Evolutionary conservation across 2,888 invertebrate species (phyloP).

Genomic region (Drosophila mercatorum): DNA sequence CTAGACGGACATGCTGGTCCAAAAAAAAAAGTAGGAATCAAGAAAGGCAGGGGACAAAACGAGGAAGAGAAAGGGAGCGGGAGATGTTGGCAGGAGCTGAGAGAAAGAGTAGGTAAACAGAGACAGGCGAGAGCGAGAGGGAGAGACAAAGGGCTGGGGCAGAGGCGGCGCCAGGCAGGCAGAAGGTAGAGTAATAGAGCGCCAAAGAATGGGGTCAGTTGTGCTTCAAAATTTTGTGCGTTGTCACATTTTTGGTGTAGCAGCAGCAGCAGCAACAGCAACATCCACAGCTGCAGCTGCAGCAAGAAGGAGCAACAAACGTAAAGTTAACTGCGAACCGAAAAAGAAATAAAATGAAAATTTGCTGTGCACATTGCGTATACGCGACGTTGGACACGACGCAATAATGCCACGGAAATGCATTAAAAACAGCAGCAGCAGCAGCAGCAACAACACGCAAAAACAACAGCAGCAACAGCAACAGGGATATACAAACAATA

Average conservation of each 20-base stretch:
- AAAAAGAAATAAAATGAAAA: conserved; percentile 41
- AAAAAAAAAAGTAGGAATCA: conserved; percentile 5
- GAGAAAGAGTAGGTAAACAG: background rate
- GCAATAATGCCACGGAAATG: conserved; percentile 69
- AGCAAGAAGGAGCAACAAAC: conserved; percentile 12
- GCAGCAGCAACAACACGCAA: conserved; percentile 17
- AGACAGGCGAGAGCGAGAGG: no score
- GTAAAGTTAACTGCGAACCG: conserved; percentile 17
- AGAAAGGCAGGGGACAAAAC: background rate
- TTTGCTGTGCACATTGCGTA: conserved; percentile 65
- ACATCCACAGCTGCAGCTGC: conserved; percentile 9
- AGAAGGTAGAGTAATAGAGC: background rate
- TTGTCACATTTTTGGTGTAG: conserved; percentile 69
- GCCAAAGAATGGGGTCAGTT: conserved; percentile 68
- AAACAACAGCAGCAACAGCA: background rate
- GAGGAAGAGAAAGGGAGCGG: background rate
- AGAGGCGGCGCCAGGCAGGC: background rate
- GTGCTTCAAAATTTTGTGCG: conserved; percentile 52
- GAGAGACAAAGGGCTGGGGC: no score
- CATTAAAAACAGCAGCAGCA: conserved; percentile 51
- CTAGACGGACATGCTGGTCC: conserved; percentile 19
- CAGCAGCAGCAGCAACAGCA: conserved; percentile 41
- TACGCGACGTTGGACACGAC: conserved; percentile 64
- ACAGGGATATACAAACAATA: background rate
- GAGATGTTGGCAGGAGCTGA: background rate